Evolutionary conservation across 2,888 invertebrate species (phyloP), one percentile per base, ranked within the genome.

Genomic region (Hermodice carunculata): DNA sequence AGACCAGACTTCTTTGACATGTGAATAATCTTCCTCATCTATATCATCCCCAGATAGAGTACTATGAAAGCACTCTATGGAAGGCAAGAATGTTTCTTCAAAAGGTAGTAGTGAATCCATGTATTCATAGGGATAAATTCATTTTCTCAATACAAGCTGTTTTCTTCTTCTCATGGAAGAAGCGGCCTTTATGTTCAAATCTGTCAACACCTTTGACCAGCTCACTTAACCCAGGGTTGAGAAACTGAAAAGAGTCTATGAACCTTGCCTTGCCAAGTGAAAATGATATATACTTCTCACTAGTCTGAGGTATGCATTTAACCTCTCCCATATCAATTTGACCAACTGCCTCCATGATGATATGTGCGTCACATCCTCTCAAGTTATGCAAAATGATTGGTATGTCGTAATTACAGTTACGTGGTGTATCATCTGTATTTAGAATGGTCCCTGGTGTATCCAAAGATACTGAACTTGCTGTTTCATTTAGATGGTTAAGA

Each of bases 231-330:
- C n/a, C n/a, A n/a, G n/a, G n/a, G n/a, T n/a, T n/a, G n/a, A n/a
- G n/a, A n/a, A n/a, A n/a, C n/a, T n/a, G n/a, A n/a, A n/a, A n/a
- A n/a, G n/a, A n/a, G n/a, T n/a, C n/a, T n/a, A n/a, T n/a, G n/a
- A n/a, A n/a, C n/a, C n/a, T n/a, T n/a, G n/a, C n/a, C n/a, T n/a
- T 49, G 22, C 52, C 46, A 8, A 62, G 32, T 29, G 32, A 28
- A 22, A 65, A 61, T 11, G 67, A 69, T 28, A 73, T 69, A 43
- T 64, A 71, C 19, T 65, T 73, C 64, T 72, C 67, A 24, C 59
- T 54, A 19, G 43, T 69, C 24, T 67, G 52, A 24, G 69, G 65
- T 43, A 69, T 65, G 24, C 73, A 69, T 6, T 44, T 46, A 29
- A 72, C 19, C n/a, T 34, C n/a, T n/a, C n/a, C 22, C n/a, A 42